Conservation (phyloP, 1,140 invertebrate species). For the Drosophila mayri region DNA sequence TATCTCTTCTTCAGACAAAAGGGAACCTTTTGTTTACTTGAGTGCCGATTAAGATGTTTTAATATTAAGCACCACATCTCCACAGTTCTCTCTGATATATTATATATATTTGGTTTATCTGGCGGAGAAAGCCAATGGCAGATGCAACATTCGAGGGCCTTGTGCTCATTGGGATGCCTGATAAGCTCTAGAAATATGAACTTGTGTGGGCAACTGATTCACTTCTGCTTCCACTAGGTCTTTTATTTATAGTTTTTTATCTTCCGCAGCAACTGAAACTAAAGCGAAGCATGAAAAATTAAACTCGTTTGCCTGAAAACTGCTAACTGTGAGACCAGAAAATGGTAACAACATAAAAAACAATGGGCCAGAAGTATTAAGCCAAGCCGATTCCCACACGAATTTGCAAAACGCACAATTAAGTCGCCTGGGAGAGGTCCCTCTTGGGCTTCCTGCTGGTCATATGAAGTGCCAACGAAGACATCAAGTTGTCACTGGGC, state of each 20-base stretch:
- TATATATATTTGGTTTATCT: slow-evolving; percentile 17
- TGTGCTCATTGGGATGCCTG: slow-evolving; percentile 30
- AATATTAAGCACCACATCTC: slow-evolving; percentile 39
- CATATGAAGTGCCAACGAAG: slow-evolving; percentile 58
- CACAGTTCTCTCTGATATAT: slow-evolving; percentile 22
- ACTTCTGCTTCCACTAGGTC: too few relatives aligned
- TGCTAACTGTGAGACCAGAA: slow-evolving; percentile 8
- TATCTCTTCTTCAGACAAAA: slow-evolving; percentile 32
- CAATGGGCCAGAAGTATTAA: slow-evolving; percentile 2
- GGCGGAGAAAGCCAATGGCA: slow-evolving; percentile 9
- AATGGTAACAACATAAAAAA: slow-evolving; percentile 11
- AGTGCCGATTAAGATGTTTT: slow-evolving; percentile 75
- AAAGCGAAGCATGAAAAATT: background rate
- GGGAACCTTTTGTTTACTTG: slow-evolving; percentile 45
- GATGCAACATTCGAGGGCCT: slow-evolving; percentile 25
- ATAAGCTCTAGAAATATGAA: slow-evolving; percentile 12
- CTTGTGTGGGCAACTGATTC: slow-evolving; percentile 16
- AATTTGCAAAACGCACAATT: slow-evolving; percentile 73
- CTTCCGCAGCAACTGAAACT: background rate
- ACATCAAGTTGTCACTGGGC: slow-evolving; percentile 71
- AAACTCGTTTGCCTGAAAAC: slow-evolving; percentile 19
- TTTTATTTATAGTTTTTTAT: slow-evolving; percentile 13
- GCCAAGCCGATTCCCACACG: slow-evolving; percentile 51
- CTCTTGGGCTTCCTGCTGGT: slow-evolving; percentile 47
- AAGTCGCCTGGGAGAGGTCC: slow-evolving; percentile 59